Evolutionary conservation across 2,888 invertebrate genomes (phyloP), one percentile per base, ranked within the genome.

Genomic region (Dilophus febrilis): DNA sequence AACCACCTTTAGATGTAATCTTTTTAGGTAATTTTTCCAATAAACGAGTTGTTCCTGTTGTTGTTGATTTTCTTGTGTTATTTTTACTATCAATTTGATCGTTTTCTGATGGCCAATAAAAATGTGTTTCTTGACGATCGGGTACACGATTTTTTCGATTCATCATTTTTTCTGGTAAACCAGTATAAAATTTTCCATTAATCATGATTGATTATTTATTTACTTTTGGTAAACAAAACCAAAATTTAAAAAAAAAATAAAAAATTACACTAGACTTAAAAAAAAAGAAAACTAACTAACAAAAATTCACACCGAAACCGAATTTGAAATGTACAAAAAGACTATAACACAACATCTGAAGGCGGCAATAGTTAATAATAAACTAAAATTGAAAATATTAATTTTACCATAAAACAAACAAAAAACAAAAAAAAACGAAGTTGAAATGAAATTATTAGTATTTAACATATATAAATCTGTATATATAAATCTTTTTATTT

Each of bases 171-270:
- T 58, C 57, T 40, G 63, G 54, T 43, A 63, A 49, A 5, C 63
- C 63, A 37, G 58, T 53, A 38, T 54, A 63, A 48, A 63, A 63
- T 48, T 63, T 63, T 42, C 63, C 61, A 42, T 62, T 62, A 40
- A 58, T 44, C 62, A 62, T 61, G 44, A 35, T 48, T 22, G n/a
- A 4, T 14, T 36, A 14, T 26, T 17, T 30, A 17, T 36, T 22
- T 26, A 19, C 30, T 2, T 30, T 6, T 10, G 5, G 6, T 13
- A 32, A 8, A 6, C 11, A 32, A 32, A 7, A 32, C 13, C 11
- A 32, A 32, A 12, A 32, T 6, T 27, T 8, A 27, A 8, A 27
- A 27, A 27, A 11, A 8, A 27, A 27, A 27, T 27, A 27, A 6
- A 8, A 11, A 11, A 27, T 8, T 6, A 27, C 27, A 8, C 11